Percentiles rank a stretch among this genome's conserved stretches.
Evolutionary conservation across 2,888 invertebrate species (phyloP).

Genomic region (Lydus trimaculatus): DNA sequence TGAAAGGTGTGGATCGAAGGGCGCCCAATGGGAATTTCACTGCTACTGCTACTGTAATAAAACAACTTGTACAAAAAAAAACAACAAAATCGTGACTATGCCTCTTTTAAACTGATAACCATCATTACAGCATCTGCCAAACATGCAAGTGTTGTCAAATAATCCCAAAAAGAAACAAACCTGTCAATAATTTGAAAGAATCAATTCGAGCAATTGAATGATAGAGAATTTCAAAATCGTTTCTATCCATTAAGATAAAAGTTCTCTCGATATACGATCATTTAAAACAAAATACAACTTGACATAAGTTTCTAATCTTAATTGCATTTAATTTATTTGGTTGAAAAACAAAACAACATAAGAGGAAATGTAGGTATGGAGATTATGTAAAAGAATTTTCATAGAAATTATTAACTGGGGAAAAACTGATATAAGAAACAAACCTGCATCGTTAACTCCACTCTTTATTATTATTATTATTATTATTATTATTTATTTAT

Average conservation of each 20-base stretch:
- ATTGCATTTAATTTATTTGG: not conserved
- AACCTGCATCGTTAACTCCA: not conserved
- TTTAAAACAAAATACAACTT: not conserved
- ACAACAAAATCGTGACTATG: not conserved
- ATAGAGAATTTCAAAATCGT: not conserved
- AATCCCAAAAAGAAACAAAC: not conserved
- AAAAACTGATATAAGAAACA: not conserved
- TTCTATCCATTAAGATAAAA: not conserved
- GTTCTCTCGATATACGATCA: not conserved
- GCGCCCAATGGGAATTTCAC: no score
- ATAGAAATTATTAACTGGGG: not conserved
- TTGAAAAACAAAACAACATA: not conserved
- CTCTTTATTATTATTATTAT: not conserved
- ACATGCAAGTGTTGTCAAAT: not conserved
- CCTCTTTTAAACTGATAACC: not conserved
- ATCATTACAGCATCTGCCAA: not conserved
- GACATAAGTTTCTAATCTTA: not conserved
- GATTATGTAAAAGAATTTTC: not conserved
- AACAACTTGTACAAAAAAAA: not conserved
- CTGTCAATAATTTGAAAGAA: slow-evolving; percentile 1
- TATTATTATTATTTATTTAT: not conserved
- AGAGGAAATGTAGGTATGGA: not conserved
- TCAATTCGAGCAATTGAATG: not conserved
- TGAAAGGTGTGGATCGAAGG: no score
- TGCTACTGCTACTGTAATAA: not conserved